Percentiles rank a stretch among this genome's conserved stretches.
Evolutionary conservation across 2,113 vertebrate genomes (phyloP).

Genomic region (Nerophis lumbriciformis): DNA sequence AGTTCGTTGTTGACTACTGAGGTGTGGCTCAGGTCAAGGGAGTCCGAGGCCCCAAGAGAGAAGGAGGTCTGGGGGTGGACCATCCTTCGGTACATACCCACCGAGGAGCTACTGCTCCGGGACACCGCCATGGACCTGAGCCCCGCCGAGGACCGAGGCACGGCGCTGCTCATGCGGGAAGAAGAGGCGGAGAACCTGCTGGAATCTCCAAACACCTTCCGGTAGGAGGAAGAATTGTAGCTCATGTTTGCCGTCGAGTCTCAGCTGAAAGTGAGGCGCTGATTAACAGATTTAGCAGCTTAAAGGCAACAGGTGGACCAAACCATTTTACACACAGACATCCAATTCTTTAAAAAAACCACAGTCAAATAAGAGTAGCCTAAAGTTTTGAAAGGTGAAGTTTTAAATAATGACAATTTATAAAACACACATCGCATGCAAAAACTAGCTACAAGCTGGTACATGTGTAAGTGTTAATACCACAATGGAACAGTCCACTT

Average conservation of each 20-base stretch:
- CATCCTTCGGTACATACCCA: constrained; percentile 47
- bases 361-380: not conserved
- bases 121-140: constrained; percentile 57
- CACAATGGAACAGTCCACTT: too few relatives aligned
- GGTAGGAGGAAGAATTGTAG: constrained; percentile 75
- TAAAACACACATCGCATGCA: too few relatives aligned
- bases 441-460: too few relatives aligned
- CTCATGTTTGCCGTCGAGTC: constrained; percentile 66
- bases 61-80: constrained; percentile 44
- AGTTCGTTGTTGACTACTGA: constrained; percentile 74
- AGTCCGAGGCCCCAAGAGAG: constrained; percentile 57
- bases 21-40: constrained; percentile 71
- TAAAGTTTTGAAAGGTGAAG: rapidly evolving
- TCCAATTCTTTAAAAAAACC: too few relatives aligned
- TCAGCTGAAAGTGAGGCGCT: constrained; percentile 18
- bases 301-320: constrained; percentile 41
- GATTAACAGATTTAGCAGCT: constrained; percentile 46
- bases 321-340: constrained; percentile 29
- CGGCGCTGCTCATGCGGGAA: constrained; percentile 47
- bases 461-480: too few relatives aligned
- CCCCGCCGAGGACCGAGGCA: constrained; percentile 37
- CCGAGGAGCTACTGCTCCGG: constrained; percentile 54
- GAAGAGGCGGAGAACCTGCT: constrained; percentile 60
- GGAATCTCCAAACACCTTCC: constrained; percentile 78
- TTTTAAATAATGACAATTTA: not conserved